These are phyloP conservation scores for Anniella stebbinsi DNA, from an alignment of 2,797 vertebrate species.

Conservation along the genomic window DNA sequence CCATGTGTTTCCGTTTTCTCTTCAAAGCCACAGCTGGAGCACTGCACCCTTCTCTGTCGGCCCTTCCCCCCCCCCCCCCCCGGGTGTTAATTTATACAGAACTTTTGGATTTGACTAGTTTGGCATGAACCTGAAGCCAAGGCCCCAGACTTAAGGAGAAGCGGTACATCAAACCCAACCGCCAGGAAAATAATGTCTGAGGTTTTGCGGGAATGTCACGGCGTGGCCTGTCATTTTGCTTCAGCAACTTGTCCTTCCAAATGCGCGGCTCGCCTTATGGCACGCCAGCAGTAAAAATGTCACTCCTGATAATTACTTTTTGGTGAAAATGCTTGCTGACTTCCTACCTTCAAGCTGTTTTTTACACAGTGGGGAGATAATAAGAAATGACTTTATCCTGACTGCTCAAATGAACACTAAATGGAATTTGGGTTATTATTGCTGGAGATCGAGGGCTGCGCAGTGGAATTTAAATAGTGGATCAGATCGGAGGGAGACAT, in stretches of 20 bases:
- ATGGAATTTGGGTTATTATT: conserved; percentile 88
- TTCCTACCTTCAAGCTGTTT: conserved; percentile 93
- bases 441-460: conserved; percentile 75
- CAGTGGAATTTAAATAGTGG: conserved; percentile 79
- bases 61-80: background rate
- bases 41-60: accelerated
- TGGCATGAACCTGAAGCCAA: conserved; percentile 59
- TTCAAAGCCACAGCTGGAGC: accelerated
- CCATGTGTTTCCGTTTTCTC: background rate
- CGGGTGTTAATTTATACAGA: background rate
- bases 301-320: conserved; percentile 90
- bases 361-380: conserved; percentile 93
- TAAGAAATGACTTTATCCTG: conserved; percentile 97
- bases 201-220: conserved; percentile 84
- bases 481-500: conserved; percentile 75
- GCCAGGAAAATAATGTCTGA: conserved; percentile 81
- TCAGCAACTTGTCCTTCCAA: conserved; percentile 85
- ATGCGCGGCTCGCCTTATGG: conserved; percentile 83
- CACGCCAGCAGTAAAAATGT: conserved; percentile 92
- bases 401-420: conserved; percentile 95
- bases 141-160: conserved; percentile 66
- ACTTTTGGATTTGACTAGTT: background rate
- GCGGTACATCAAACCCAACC: conserved; percentile 73
- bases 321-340: conserved; percentile 91
- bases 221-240: conserved; percentile 87